Percentiles rank a stretch among this genome's conserved stretches.
Evolutionary conservation across 2,888 invertebrate species (phyloP).

Genomic region (Thecophora atra): DNA sequence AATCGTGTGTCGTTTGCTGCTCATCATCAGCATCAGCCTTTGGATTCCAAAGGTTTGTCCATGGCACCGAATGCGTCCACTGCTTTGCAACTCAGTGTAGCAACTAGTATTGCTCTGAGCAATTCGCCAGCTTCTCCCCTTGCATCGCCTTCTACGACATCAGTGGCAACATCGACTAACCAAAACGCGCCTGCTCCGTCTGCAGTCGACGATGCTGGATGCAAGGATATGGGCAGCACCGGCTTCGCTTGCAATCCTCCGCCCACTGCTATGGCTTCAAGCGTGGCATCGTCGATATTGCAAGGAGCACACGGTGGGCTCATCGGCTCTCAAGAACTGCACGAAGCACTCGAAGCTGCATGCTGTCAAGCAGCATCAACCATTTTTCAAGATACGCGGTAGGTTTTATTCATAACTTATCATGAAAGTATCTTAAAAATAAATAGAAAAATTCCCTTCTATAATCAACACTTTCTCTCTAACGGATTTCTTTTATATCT

Average conservation of each 20-base stretch:
- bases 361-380: conserved; percentile 51
- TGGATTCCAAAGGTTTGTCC: conserved; percentile 47
- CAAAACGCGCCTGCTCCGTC: conserved; percentile 36
- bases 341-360: conserved; percentile 54
- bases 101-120: conserved; percentile 50
- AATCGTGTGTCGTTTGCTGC: conserved; percentile 50
- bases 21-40: conserved; percentile 60
- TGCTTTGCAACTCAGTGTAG: conserved; percentile 45
- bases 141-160: conserved; percentile 54
- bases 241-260: conserved; percentile 39
- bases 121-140: conserved; percentile 62
- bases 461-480: too few relatives aligned
- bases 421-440: too few relatives aligned
- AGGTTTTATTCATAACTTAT: conserved; percentile 22
- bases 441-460: too few relatives aligned
- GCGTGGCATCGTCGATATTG: conserved; percentile 45
- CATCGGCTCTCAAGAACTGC: conserved; percentile 50
- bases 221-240: conserved; percentile 5
- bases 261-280: conserved; percentile 42
- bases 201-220: background rate
- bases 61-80: conserved; percentile 6
- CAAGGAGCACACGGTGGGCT: conserved; percentile 45
- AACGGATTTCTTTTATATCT: too few relatives aligned
- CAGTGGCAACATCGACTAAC: conserved; percentile 18
- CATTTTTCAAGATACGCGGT: conserved; percentile 48